These are phyloP conservation scores for Caenorhabditis angaria DNA, from an alignment of 2,888 invertebrate species.

Conservation along the genomic window DNA sequence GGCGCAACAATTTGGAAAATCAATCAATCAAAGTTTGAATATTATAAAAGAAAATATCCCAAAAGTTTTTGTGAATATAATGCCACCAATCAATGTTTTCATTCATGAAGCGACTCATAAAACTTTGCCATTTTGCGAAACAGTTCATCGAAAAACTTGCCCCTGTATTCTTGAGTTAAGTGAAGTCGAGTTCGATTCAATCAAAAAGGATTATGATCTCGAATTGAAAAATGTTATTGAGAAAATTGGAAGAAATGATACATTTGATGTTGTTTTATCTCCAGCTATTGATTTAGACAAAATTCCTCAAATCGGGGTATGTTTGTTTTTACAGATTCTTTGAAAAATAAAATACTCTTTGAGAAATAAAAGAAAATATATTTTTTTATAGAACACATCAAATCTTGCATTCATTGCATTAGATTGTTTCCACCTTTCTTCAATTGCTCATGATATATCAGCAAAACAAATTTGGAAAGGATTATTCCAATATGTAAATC, in stretches of 20 bases:
- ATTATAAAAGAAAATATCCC: slow-evolving; percentile 29
- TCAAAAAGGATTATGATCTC: not conserved
- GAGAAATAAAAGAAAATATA: too few species aligned
- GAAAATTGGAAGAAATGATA: not conserved
- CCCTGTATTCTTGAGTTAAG: not conserved
- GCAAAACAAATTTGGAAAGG: slow-evolving; percentile 55
- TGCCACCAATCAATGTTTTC: slow-evolving; percentile 52
- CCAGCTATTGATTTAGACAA: slow-evolving; percentile 40
- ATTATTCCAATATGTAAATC: slow-evolving; percentile 30
- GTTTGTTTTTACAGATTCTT: not conserved
- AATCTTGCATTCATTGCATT: slow-evolving; percentile 52
- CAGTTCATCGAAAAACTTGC: not conserved
- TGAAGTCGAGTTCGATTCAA: not conserved
- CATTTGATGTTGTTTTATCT: slow-evolving; percentile 39
- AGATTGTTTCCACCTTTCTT: slow-evolving; percentile 57
- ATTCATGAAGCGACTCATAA: slow-evolving; percentile 12
- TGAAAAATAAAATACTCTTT: not conserved
- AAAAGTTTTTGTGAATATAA: slow-evolving; percentile 48
- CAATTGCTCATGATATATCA: slow-evolving; percentile 48
- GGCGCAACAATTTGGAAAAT: not conserved
- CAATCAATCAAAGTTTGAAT: slow-evolving; percentile 1
- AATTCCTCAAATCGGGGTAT: slow-evolving; percentile 38
- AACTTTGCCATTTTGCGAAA: not conserved
- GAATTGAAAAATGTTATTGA: not conserved
- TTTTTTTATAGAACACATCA: slow-evolving; percentile 22